Evolutionary conservation across 1,140 invertebrate genomes (phyloP).

Genomic region (Cryptotermes secundus): DNA sequence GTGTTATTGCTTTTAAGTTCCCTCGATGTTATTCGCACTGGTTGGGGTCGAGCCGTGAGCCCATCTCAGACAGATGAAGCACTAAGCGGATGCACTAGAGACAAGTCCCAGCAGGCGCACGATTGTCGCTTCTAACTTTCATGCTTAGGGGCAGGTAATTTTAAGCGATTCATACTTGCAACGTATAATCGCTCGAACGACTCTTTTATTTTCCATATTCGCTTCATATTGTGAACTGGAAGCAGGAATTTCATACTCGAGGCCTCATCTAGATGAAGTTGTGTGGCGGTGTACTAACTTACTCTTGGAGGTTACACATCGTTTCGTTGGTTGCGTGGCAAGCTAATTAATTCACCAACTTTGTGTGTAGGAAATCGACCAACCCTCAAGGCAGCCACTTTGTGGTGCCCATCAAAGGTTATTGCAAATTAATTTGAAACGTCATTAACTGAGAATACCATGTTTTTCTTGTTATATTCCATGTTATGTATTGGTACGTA

Average conservation of each 20-base stretch:
- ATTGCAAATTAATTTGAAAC: slow-evolving; percentile 11
- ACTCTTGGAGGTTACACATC: not conserved
- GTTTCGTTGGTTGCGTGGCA: not conserved
- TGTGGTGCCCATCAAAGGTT: slow-evolving; percentile 4
- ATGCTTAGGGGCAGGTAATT: too few relatives aligned
- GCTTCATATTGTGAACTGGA: not conserved
- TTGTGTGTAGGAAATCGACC: not conserved
- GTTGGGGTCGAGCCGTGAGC: too few relatives aligned
- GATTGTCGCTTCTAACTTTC: too few relatives aligned
- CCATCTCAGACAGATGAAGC: too few relatives aligned
- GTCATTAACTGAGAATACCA: not conserved
- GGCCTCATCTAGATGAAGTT: not conserved
- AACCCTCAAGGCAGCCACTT: slow-evolving; percentile 13
- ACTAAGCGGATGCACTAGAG: too few relatives aligned
- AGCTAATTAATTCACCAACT: slow-evolving; percentile 16
- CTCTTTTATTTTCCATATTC: not conserved
- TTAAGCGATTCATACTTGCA: too few relatives aligned
- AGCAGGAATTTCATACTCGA: not conserved
- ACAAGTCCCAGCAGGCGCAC: too few relatives aligned
- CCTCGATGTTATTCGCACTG: too few relatives aligned
- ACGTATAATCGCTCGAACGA: not conserved
- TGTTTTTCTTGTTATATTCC: not conserved
- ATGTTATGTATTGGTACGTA: not conserved
- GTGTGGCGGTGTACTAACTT: not conserved
- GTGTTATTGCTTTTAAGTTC: too few relatives aligned